These are phyloP conservation scores for Protobothrops flavoviridis DNA, from an alignment of 2,113 vertebrate genomes.

Conservation along the genomic window DNA sequence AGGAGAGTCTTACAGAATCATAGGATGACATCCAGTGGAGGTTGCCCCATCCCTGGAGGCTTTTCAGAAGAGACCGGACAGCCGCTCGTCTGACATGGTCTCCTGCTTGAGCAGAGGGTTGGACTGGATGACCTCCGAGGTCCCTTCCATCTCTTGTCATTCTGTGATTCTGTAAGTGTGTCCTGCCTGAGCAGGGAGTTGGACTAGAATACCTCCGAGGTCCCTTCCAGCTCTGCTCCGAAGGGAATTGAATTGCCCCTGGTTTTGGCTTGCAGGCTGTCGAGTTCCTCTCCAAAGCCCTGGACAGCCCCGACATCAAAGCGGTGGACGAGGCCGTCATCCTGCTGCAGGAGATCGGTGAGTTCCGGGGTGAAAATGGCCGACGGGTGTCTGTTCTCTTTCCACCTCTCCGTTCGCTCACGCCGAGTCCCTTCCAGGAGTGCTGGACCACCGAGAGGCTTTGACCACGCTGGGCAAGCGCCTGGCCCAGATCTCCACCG, in stretches of 20 bases:
- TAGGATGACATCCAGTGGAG: neutral
- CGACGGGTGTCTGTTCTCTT: rapidly evolving
- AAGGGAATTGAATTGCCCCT: neutral
- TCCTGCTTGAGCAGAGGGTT: too few species aligned
- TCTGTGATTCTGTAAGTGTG: too few species aligned
- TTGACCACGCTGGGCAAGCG: slow-evolving; percentile 88
- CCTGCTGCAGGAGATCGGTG: slow-evolving; percentile 88
- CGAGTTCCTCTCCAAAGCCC: slow-evolving; percentile 92
- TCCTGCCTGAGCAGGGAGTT: too few species aligned
- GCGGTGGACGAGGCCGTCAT: slow-evolving; percentile 86
- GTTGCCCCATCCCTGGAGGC: neutral
- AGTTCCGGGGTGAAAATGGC: slow-evolving; percentile 27
- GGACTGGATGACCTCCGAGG: too few species aligned
- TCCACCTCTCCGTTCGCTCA: rapidly evolving
- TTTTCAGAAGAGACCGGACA: neutral
- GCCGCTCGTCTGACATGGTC: neutral
- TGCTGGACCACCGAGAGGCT: slow-evolving; percentile 83
- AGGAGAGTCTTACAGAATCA: neutral
- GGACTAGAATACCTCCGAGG: too few species aligned
- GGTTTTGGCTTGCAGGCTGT: slow-evolving; percentile 73
- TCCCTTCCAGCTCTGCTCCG: neutral
- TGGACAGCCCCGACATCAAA: slow-evolving; percentile 86
- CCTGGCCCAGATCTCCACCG: slow-evolving; percentile 87
- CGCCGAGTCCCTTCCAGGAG: slow-evolving; percentile 68
- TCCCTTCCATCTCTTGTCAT: neutral